Conservation (phyloP, 2,113 vertebrate species). For the Oxyura jamaicensis region DNA sequence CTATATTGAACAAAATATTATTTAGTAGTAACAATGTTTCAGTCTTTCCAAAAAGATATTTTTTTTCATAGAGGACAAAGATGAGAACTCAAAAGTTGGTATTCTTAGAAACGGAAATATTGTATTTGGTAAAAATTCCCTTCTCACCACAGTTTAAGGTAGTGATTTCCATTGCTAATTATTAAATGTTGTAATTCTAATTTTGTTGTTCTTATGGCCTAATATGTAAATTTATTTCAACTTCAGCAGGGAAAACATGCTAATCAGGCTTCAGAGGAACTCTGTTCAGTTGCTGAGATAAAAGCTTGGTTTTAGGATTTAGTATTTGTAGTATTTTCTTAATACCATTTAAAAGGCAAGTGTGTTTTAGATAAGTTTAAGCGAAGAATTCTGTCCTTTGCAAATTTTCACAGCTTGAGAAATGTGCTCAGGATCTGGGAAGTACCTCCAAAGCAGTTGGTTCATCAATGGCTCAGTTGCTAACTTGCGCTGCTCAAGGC, state of each 20-base stretch:
- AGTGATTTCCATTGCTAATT: not conserved
- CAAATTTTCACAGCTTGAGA: conserved; percentile 87
- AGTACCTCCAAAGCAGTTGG: conserved; percentile 97
- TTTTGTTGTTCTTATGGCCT: not conserved
- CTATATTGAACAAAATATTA: not conserved
- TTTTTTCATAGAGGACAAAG: not conserved
- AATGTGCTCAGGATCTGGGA: conserved; percentile 96
- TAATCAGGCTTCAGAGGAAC: not conserved
- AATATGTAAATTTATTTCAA: not conserved
- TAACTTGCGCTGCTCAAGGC: conserved; percentile 97
- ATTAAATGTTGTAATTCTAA: not conserved
- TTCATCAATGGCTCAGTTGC: conserved; percentile 95
- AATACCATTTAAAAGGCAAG: not conserved
- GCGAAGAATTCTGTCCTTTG: not conserved
- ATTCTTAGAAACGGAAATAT: not conserved
- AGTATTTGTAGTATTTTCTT: not conserved
- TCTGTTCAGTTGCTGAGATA: not conserved
- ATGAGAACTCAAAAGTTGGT: not conserved
- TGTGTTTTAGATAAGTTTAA: not conserved
- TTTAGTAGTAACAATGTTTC: not conserved
- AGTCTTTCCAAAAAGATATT: not conserved
- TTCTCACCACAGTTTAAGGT: not conserved
- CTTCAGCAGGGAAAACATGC: not conserved
- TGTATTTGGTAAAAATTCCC: not conserved
- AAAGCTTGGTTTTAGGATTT: not conserved